Evolutionary conservation across 1,140 invertebrate species (phyloP).

Genomic region (Branchinecta lindahli): DNA sequence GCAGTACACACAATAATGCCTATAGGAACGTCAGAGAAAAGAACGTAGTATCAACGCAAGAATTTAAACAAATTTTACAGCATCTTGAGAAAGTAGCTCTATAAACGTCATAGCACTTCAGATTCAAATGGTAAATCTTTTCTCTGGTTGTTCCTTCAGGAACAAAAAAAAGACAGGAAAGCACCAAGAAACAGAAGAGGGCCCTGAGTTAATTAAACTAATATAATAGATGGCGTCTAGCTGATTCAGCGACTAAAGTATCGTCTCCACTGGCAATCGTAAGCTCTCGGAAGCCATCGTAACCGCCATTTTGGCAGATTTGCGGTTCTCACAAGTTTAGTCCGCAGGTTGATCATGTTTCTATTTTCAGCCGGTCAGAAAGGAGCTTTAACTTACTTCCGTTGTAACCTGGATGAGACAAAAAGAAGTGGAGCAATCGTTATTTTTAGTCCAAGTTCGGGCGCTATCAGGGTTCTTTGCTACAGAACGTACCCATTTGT

Average conservation of each 20-base stretch:
- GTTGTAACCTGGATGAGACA: neutral
- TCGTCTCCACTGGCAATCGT: too few species aligned
- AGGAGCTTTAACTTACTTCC: neutral
- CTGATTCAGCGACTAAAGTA: too few species aligned
- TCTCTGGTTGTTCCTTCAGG: neutral
- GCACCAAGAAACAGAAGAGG: too few species aligned
- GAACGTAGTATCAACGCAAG: neutral
- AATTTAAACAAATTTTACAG: neutral
- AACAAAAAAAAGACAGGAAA: constrained; percentile 11
- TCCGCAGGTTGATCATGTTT: neutral
- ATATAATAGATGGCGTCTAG: too few species aligned
- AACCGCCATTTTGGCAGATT: too few species aligned
- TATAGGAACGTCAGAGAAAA: neutral
- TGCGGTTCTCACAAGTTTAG: too few species aligned
- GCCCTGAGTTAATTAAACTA: too few species aligned
- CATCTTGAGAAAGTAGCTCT: neutral
- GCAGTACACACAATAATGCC: neutral
- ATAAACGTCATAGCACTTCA: neutral
- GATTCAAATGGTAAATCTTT: too few species aligned
- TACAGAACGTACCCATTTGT: too few species aligned
- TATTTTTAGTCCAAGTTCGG: too few species aligned
- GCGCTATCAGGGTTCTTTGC: too few species aligned
- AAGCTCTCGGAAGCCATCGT: too few species aligned
- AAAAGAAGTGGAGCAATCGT: neutral
- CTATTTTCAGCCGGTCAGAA: neutral